phyloP scores from a whole-genome alignment of 1,140 invertebrate species.

The Globodera rostochiensis region DNA sequence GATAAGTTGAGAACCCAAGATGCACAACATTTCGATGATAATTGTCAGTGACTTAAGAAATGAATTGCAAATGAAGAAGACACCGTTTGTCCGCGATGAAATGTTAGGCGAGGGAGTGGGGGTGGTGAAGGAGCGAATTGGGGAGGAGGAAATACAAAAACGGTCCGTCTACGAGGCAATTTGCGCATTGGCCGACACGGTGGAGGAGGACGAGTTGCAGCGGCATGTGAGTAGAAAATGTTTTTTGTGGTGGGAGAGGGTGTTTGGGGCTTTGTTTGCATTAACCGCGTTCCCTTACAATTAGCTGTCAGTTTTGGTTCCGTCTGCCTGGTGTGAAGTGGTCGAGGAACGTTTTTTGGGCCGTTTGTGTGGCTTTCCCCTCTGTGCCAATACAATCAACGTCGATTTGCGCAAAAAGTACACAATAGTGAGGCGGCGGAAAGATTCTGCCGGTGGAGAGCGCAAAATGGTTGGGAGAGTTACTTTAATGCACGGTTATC shows the following conservation, averaged over 20 bases:
- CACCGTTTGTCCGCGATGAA: neutral
- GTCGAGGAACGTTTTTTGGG: constrained; percentile 40
- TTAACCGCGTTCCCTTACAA: neutral
- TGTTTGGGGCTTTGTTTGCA: neutral
- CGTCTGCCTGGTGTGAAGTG: constrained; percentile 31
- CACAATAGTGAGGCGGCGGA: constrained; percentile 3
- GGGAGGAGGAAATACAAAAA: constrained; percentile 1
- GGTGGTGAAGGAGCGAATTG: neutral
- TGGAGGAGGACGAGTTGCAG: constrained; percentile 16
- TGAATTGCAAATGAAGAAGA: neutral
- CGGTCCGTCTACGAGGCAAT: constrained; percentile 24
- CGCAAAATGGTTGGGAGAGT: neutral
- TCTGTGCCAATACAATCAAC: constrained; percentile 14
- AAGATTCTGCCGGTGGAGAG: neutral
- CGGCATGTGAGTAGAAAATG: neutral
- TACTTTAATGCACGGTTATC: neutral
- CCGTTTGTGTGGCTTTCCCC: constrained; percentile 28
- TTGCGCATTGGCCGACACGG: constrained; percentile 23
- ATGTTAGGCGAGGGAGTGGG: neutral
- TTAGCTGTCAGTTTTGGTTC: constrained; percentile 33
- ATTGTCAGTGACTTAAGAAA: too few species aligned
- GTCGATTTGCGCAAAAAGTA: constrained; percentile 26
- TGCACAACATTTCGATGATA: too few species aligned
- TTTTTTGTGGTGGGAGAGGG: neutral
- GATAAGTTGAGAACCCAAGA: too few species aligned